Base-by-base conservation (phyloP, 2,113 vertebrate species). In the Percopsis transmontana region DNA sequence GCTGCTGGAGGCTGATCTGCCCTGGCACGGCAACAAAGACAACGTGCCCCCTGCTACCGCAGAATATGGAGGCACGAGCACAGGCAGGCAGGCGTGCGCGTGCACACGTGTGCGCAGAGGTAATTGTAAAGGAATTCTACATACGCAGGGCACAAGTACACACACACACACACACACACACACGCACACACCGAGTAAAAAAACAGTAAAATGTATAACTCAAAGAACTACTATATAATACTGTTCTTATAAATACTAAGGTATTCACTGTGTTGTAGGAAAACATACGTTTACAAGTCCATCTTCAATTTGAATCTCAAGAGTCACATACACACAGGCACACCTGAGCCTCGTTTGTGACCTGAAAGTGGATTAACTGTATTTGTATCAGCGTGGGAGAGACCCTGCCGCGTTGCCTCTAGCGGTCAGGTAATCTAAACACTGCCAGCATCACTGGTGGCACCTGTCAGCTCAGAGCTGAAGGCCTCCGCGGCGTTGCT, bases 1-100 rank as follows among this genome's bases (percentile, higher is more conserved):
- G 91, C 89, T 91, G 91, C 78, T 77, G 82, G 80, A 90, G 72
- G 85, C 88, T 90, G 91, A 91, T 91, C 91, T 82, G 67, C 83
- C 47, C 44, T 27, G 57, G 64, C 65, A 24, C 62, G 59, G 27
- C 56, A 78, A 85, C 76, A 83, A 72, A 83, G 81, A 7, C 75
- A 80, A 82, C 70, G 73, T 74, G 79, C 68, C 74, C 66, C 75
- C 61, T 61, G 61, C 48, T 62, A 66, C 57, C 54, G 60, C 64
- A 83, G 72, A 84, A 81, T 53, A 54, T 52, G 40, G 41, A 73
- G 59, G 70, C 19, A 58, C 33, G n/a, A 33, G 42, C 58, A 63
- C 62, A 19, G 60, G 23, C 47, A 51, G 40, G 48, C 41, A 52
- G 18, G 23, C 61, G 41, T 19, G 40, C 59, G 68, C 23, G 60